Evolutionary conservation across 2,113 vertebrate genomes (phyloP), one percentile per base, ranked within the genome.

Genomic region (Dendropsophus ebraccatus): DNA sequence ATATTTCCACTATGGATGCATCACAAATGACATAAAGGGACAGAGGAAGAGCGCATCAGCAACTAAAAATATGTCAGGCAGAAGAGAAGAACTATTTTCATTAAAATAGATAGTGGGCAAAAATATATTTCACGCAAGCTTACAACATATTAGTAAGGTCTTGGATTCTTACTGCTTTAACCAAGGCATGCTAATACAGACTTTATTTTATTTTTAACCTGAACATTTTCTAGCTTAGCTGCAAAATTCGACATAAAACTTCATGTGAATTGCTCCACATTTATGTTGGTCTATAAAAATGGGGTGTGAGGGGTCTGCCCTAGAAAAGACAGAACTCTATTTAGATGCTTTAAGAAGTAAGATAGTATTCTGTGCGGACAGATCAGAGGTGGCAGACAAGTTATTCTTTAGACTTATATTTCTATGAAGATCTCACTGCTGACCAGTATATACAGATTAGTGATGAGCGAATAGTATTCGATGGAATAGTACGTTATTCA

Each of bases 11-110:
- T 84, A 50, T 74, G 3, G 32, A 35, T 23, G 72, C 47, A 67
- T 85, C 28, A 67, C 12, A 72, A 84, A 77, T 35, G 37, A 60
- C 50, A 60, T 75, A 49, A 84, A 83, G 62, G 45, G n/a, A 47
- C 70, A 84, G 14, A 17, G 45, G 56, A 21, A 80, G 35, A 60
- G 32, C 21, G 60, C n/a, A 56, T 80, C 28, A 60, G 77, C 35
- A 80, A 35, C 21, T 75, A 60, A 80, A 69, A 80, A 80, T 54
- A 45, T 60, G 35, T 37, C 52, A 60, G 23, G 32, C 17, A 79
- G 9, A 14, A 35, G 52, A 79, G 4, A n/a, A 58, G 32, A 2
- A 58, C 23, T 23, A 49, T 74, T 74, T 74, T 74, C n/a, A 74
- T 74, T 45, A 47, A 45, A 74, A 16, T 6, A 74, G 37, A 47